Conservation (phyloP, 2,888 invertebrate species). For the Drosophila buzzatii region DNA sequence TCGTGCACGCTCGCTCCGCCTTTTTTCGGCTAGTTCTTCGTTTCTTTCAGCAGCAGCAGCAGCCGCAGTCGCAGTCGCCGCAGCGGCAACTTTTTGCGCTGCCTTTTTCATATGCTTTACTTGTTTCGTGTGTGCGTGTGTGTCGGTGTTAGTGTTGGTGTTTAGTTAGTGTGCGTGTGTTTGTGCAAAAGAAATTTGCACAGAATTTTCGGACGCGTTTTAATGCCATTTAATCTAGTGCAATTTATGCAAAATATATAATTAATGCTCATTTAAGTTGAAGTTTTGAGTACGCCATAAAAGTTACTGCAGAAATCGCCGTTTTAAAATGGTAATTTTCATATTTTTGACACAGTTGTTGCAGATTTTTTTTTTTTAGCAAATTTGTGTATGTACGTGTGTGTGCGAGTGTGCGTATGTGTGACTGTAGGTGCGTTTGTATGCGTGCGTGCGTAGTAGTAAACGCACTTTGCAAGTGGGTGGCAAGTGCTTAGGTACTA, state of each 20-base stretch:
- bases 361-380: slow-evolving; percentile 48
- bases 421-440: slow-evolving; percentile 17
- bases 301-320: slow-evolving; percentile 44
- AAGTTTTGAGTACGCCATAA: slow-evolving; percentile 34
- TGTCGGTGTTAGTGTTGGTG: slow-evolving; percentile 37
- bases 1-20: slow-evolving; percentile 56
- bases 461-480: slow-evolving; percentile 78
- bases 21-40: slow-evolving; percentile 54
- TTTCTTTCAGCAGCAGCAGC: slow-evolving; percentile 49
- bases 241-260: slow-evolving; percentile 49
- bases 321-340: slow-evolving; percentile 75
- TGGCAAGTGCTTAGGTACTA: slow-evolving; percentile 58
- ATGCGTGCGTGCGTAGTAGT: slow-evolving; percentile 73
- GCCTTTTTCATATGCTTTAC: slow-evolving; percentile 64
- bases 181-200: slow-evolving; percentile 75
- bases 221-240: slow-evolving; percentile 69
- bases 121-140: slow-evolving; percentile 48
- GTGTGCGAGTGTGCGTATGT: slow-evolving; percentile 18
- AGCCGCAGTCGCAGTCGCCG: slow-evolving; percentile 25
- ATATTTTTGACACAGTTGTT: slow-evolving; percentile 77
- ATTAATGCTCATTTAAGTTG: slow-evolving; percentile 60
- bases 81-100: slow-evolving; percentile 61
- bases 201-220: slow-evolving; percentile 67
- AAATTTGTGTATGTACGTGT: slow-evolving; percentile 12
- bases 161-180: slow-evolving; percentile 31